These are phyloP conservation scores for Tanytarsus gracilentus DNA, from an alignment of 2,888 invertebrate species.

Conservation along the genomic window DNA sequence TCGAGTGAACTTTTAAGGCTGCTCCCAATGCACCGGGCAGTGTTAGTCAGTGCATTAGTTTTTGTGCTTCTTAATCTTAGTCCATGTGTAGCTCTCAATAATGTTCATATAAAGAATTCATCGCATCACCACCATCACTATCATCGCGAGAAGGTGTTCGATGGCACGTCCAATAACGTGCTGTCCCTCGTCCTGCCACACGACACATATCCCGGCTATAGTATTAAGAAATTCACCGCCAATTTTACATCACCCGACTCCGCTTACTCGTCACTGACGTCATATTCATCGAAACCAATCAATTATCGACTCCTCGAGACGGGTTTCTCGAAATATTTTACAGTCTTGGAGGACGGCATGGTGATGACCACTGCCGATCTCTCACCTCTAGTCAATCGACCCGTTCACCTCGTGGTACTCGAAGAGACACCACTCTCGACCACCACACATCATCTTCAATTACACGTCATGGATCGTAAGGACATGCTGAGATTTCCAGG, in stretches of 20 bases:
- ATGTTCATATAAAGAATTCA: conserved; percentile 23
- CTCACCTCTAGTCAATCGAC: conserved; percentile 68
- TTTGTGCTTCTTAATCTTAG: conserved; percentile 26
- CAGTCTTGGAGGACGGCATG: conserved; percentile 76
- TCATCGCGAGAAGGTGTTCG: conserved; percentile 25
- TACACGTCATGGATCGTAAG: conserved; percentile 73
- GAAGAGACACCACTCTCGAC: conserved; percentile 74
- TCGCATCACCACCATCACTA: conserved; percentile 28
- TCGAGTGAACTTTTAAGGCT: conserved; percentile 13
- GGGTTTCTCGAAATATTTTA: conserved; percentile 75
- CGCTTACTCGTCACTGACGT: conserved; percentile 28
- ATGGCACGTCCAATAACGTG: conserved; percentile 35
- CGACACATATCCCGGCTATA: conserved; percentile 82
- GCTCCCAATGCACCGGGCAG: conserved; percentile 4
- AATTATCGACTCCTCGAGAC: conserved; percentile 64
- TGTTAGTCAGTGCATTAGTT: conserved; percentile 28
- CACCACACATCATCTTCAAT: conserved; percentile 67
- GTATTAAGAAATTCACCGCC: conserved; percentile 62
- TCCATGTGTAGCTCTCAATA: conserved; percentile 29
- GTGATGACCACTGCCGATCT: conserved; percentile 86
- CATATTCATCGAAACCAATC: conserved; percentile 38
- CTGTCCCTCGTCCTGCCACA: conserved; percentile 63
- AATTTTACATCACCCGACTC: conserved; percentile 25
- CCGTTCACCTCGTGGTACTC: conserved; percentile 69
- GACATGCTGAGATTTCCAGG: conserved; percentile 71